Evolutionary conservation across 2,113 vertebrate genomes (phyloP).

Genomic region (Dipodomys stephensi): DNA sequence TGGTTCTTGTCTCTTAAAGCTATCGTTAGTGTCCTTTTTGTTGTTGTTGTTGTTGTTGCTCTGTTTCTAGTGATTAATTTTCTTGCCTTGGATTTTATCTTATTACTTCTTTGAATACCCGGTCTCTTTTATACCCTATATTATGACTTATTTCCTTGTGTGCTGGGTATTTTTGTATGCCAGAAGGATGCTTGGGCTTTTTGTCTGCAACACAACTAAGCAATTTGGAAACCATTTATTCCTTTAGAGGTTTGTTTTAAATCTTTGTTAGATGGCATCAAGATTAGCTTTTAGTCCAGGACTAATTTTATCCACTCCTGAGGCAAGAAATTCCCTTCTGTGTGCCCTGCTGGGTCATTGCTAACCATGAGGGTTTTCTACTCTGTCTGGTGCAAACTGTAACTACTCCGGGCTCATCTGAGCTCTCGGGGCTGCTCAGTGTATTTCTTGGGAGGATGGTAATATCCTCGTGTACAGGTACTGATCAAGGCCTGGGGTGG

Average conservation of each 20-base stretch:
- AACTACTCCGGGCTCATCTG: not conserved
- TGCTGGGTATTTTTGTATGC: not conserved
- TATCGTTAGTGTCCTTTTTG: not conserved
- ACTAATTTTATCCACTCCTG: not conserved
- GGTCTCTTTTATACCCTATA: not conserved
- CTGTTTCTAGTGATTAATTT: not conserved
- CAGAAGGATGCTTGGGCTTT: not conserved
- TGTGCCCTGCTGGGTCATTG: not conserved
- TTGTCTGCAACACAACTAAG: not conserved
- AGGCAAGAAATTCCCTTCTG: not conserved
- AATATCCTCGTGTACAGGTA: not conserved
- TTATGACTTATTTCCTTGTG: not conserved
- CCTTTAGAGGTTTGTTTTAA: conserved; percentile 20
- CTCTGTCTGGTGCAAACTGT: not conserved
- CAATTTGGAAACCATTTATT: conserved; percentile 20
- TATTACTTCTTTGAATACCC: not conserved
- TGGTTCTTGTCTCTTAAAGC: not conserved
- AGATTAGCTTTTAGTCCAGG: not conserved
- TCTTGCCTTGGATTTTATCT: not conserved
- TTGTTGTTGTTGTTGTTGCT: not conserved
- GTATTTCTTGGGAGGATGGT: no score
- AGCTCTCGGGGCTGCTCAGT: not conserved
- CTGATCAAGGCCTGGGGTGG: not conserved
- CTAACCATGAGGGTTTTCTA: not conserved
- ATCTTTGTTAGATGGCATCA: conserved; percentile 9